Evolutionary conservation across 1,140 invertebrate genomes (phyloP).

Genomic region (Drosophila kepulauana): DNA sequence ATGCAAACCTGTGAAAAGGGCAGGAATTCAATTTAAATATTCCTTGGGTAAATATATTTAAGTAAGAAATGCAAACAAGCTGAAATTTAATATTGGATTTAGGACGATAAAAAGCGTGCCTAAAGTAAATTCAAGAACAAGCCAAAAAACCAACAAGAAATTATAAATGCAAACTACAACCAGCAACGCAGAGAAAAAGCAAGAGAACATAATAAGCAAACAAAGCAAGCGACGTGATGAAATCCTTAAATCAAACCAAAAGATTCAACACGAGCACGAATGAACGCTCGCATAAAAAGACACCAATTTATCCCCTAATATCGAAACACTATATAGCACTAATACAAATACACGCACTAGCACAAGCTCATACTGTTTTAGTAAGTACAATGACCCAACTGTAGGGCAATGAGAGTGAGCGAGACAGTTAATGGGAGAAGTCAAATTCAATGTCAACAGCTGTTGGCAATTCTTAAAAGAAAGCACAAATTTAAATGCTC

Average conservation of each 20-base stretch:
- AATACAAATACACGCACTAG: constrained; percentile 13
- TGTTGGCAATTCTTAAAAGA: constrained; percentile 70
- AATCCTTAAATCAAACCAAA: constrained; percentile 79
- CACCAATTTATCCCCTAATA: constrained; percentile 28
- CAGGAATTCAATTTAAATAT: neutral
- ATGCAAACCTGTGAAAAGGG: no score
- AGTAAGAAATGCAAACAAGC: constrained; percentile 29
- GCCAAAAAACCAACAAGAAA: constrained; percentile 72
- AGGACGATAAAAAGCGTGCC: constrained; percentile 4
- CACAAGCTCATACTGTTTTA: neutral
- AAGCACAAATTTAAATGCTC: neutral
- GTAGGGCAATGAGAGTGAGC: neutral
- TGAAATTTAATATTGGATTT: constrained; percentile 56
- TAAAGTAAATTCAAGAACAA: constrained; percentile 77
- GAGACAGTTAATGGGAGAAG: constrained; percentile 17
- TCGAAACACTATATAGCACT: neutral
- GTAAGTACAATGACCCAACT: constrained; percentile 39
- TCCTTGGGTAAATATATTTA: neutral
- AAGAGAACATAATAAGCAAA: constrained; percentile 19
- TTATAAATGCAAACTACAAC: constrained; percentile 68
- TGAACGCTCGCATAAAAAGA: constrained; percentile 44
- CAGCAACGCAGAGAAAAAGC: constrained; percentile 10
- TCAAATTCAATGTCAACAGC: constrained; percentile 79
- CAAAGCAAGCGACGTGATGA: constrained; percentile 59
- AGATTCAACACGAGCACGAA: constrained; percentile 75